Evolutionary conservation across 2,113 vertebrate species (phyloP).

Genomic region (Melanerpes formicivorus): DNA sequence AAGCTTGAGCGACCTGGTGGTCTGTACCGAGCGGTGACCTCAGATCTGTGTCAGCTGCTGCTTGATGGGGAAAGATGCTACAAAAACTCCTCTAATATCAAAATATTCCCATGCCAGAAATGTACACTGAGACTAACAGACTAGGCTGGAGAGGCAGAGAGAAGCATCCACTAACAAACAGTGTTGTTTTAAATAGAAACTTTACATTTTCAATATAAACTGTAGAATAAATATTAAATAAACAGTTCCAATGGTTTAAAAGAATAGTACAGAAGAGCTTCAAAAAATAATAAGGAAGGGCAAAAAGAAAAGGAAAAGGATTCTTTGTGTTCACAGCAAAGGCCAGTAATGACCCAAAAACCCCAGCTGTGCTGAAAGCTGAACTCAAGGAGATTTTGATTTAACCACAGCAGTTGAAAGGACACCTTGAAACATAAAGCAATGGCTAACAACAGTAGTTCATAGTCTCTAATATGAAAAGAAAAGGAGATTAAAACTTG

Average conservation of each 20-base stretch:
- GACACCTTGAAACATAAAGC: constrained; percentile 26
- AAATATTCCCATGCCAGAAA: constrained; percentile 67
- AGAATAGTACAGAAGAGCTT: neutral
- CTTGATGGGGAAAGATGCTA: constrained; percentile 12
- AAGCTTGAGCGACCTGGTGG: constrained; percentile 34
- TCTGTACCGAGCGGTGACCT: constrained; percentile 8
- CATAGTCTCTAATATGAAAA: neutral
- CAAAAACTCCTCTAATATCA: constrained; percentile 61
- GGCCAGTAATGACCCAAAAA: constrained; percentile 43
- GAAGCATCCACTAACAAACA: constrained; percentile 52
- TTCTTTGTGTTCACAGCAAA: constrained; percentile 42
- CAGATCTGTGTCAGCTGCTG: constrained; percentile 21
- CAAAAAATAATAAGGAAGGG: neutral
- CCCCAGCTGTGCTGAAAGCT: constrained; percentile 22
- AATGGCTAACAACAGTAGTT: constrained; percentile 4
- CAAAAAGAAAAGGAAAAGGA: constrained; percentile 25
- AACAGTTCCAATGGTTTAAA: constrained; percentile 42
- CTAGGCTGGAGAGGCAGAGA: constrained; percentile 51
- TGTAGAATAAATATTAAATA: constrained; percentile 63
- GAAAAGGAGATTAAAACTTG: constrained; percentile 35
- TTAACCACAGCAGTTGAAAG: constrained; percentile 37
- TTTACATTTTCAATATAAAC: constrained; percentile 61
- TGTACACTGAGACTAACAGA: constrained; percentile 56
- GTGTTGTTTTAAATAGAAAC: constrained; percentile 57
- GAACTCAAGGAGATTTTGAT: constrained; percentile 42